phyloP scores from a whole-genome alignment of 2,888 invertebrate species.

The Yponomeuta sedellus region DNA sequence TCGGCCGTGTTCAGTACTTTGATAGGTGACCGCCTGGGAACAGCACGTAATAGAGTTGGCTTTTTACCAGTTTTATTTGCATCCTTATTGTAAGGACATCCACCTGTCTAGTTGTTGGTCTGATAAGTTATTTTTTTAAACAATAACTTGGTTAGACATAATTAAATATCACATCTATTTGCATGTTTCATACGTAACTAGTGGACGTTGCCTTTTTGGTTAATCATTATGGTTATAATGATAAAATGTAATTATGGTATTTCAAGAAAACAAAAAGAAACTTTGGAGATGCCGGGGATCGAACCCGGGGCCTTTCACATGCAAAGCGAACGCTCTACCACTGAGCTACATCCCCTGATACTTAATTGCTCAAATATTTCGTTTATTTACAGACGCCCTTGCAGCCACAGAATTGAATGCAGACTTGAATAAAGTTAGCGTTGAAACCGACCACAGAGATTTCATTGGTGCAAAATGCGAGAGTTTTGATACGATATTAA shows the following conservation, averaged over 20 bases:
- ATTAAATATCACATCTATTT: no score
- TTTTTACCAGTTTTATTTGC: no score
- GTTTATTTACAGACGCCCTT: slow-evolving; percentile 62
- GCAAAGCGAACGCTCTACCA: slow-evolving; percentile 99
- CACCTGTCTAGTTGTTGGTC: no score
- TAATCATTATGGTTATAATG: no score
- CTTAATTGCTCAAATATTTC: slow-evolving; percentile 16
- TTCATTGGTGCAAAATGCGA: slow-evolving; percentile 53
- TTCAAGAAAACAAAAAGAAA: not conserved
- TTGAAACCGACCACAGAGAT: slow-evolving; percentile 55
- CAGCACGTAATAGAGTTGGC: no score
- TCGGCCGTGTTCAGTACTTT: no score
- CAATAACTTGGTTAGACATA: no score
- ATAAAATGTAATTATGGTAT: no score
- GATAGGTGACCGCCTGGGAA: no score
- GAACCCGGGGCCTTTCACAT: slow-evolving; percentile 99
- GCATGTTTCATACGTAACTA: no score
- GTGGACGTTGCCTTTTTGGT: not conserved
- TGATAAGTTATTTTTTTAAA: no score
- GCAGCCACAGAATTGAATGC: slow-evolving; percentile 71
- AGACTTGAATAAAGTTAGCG: slow-evolving; percentile 53
- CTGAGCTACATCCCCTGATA: slow-evolving; percentile 93
- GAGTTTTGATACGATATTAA: slow-evolving; percentile 75
- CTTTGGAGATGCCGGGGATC: slow-evolving; percentile 93
- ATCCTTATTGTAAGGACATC: no score